A percentile compares a stretch with the other conserved stretches of the same genome.
phyloP scores from a whole-genome alignment of 1,140 invertebrate species.

The Zaprionus vittiger region DNA sequence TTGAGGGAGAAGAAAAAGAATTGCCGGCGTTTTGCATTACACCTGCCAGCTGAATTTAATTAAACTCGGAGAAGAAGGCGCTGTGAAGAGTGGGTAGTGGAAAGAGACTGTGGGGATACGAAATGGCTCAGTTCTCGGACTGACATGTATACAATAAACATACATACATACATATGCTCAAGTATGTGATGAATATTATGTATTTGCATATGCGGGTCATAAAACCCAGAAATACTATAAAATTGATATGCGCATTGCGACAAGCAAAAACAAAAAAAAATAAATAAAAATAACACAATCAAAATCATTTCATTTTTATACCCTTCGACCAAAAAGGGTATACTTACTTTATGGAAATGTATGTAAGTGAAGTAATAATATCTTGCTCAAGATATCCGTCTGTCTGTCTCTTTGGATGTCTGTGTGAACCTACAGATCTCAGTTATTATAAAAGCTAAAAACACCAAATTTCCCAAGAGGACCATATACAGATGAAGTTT shows the following conservation, averaged over 20 bases:
- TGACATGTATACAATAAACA: conserved; percentile 25
- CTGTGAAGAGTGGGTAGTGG: too few relatives aligned
- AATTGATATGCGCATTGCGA: conserved; percentile 54
- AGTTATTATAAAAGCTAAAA: too few relatives aligned
- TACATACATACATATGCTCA: not conserved
- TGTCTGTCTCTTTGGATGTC: too few relatives aligned
- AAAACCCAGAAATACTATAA: conserved; percentile 34
- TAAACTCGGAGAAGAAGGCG: conserved; percentile 20
- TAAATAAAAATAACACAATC: too few relatives aligned
- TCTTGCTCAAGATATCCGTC: too few relatives aligned
- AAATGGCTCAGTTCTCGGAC: conserved; percentile 35
- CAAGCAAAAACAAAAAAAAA: conserved; percentile 15
- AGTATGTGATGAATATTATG: not conserved
- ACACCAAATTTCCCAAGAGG: not conserved
- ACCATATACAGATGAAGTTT: too few relatives aligned
- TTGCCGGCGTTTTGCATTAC: conserved; percentile 15
- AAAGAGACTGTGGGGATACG: not conserved
- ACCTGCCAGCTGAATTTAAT: conserved; percentile 46
- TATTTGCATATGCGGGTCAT: conserved; percentile 35
- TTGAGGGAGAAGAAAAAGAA: not conserved
- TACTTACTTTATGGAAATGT: too few relatives aligned
- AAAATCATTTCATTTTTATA: too few relatives aligned
- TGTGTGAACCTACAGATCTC: too few relatives aligned
- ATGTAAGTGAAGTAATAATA: conserved; percentile 8
- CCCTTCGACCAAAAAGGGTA: too few relatives aligned